Evolutionary conservation across 2,888 invertebrate species (phyloP).

Genomic region (Eurytoma californica): DNA sequence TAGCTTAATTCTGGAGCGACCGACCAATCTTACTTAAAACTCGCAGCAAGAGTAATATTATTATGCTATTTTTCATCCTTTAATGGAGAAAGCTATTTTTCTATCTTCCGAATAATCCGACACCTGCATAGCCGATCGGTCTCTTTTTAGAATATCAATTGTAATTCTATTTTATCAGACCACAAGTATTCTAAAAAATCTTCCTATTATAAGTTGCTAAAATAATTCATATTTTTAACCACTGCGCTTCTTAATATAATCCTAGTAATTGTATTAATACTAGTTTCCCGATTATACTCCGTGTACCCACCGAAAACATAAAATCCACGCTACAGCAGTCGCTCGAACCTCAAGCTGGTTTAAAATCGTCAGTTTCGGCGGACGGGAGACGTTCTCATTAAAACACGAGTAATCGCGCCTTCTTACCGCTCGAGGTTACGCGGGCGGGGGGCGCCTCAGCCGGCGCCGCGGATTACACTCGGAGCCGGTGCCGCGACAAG

Average conservation of each 20-base stretch:
- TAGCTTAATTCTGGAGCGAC: conserved; percentile 42
- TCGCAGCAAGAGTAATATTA: conserved; percentile 9
- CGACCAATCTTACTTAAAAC: conserved; percentile 50
- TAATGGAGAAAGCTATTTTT: too few relatives aligned
- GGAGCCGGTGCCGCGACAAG: conserved; percentile 26
- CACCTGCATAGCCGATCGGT: too few relatives aligned
- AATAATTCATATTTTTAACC: too few relatives aligned
- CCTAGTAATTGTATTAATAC: too few relatives aligned
- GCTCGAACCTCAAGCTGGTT: neutral
- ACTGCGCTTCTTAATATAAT: too few relatives aligned
- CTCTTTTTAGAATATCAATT: too few relatives aligned
- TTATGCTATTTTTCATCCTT: conserved; percentile 14
- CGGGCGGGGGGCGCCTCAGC: too few relatives aligned
- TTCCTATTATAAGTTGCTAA: too few relatives aligned
- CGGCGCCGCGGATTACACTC: conserved; percentile 6
- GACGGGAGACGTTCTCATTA: neutral
- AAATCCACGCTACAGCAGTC: neutral
- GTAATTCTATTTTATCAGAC: too few relatives aligned
- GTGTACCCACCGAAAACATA: neutral
- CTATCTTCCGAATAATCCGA: too few relatives aligned
- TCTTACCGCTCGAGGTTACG: neutral
- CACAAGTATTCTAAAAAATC: too few relatives aligned
- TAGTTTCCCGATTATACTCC: too few relatives aligned
- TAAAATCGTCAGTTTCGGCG: neutral
- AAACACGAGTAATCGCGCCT: neutral